Percentiles rank a stretch among this genome's conserved stretches.
phyloP scores from a whole-genome alignment of 2,797 vertebrate genomes.

The Chloroceryle amazona region DNA sequence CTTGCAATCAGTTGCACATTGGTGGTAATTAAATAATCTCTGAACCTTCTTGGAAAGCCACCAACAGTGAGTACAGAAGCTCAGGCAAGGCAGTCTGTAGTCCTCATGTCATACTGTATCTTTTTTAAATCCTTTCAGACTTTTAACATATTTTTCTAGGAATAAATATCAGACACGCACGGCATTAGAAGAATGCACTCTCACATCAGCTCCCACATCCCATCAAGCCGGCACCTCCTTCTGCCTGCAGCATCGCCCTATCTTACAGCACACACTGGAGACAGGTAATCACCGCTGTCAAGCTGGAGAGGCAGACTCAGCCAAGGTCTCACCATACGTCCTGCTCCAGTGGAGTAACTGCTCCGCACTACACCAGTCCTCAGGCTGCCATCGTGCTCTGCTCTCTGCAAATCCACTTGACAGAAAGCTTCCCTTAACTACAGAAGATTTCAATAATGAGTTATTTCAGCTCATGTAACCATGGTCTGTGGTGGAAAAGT shows the following conservation, averaged over 20 bases:
- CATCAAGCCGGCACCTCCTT: not conserved
- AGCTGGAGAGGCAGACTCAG: not conserved
- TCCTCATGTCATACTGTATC: not conserved
- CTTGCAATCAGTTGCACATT: not conserved
- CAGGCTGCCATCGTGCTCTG: not conserved
- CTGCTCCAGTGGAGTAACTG: not conserved
- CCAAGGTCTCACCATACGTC: not conserved
- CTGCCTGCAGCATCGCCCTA: not conserved
- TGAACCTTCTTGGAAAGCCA: not conserved
- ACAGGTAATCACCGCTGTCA: not conserved
- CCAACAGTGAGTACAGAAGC: not conserved
- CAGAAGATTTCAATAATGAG: slow-evolving; percentile 26
- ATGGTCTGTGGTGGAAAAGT: slow-evolving; percentile 22
- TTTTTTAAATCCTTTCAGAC: not conserved
- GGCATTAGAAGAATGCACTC: not conserved
- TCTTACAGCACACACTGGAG: not conserved
- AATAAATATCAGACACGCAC: not conserved
- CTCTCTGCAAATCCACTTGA: slow-evolving; percentile 35
- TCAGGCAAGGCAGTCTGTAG: not conserved
- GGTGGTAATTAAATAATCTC: not conserved
- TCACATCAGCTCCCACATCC: not conserved
- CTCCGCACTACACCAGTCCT: not conserved
- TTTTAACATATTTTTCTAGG: not conserved
- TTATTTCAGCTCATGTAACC: slow-evolving; percentile 33
- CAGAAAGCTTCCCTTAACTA: slow-evolving; percentile 45